phyloP scores from a whole-genome alignment of 1,140 invertebrate species.

The Papilio aristodemus region DNA sequence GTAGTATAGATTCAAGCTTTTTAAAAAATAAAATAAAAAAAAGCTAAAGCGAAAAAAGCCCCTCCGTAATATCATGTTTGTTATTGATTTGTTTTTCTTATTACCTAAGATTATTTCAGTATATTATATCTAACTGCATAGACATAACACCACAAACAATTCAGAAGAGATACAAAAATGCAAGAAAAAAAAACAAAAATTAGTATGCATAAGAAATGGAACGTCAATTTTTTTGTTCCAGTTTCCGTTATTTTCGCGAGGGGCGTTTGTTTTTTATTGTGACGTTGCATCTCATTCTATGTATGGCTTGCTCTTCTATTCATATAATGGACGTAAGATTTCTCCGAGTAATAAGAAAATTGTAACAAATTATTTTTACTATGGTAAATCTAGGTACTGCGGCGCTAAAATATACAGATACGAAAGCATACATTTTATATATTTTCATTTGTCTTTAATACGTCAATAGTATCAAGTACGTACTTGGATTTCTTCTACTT shows the following conservation, averaged over 20 bases:
- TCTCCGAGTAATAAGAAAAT: background rate
- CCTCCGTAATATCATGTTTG: too few species aligned
- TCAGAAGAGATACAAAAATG: background rate
- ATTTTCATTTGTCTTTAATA: too few species aligned
- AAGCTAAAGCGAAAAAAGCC: too few species aligned
- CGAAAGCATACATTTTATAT: too few species aligned
- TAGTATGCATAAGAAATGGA: conserved; percentile 27
- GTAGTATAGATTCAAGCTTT: background rate
- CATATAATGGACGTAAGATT: conserved; percentile 11
- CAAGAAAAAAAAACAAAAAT: background rate
- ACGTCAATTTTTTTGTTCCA: conserved; percentile 33
- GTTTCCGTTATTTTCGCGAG: conserved; percentile 31
- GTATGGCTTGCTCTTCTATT: conserved; percentile 8
- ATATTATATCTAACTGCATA: background rate
- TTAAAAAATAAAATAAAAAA: too few species aligned
- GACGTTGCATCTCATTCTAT: conserved; percentile 21
- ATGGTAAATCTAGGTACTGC: too few species aligned
- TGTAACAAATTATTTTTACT: too few species aligned
- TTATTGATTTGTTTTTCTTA: too few species aligned
- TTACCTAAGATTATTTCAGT: too few species aligned
- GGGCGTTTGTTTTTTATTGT: conserved; percentile 31
- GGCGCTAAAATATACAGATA: too few species aligned
- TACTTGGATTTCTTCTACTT: too few species aligned
- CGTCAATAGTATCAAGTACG: too few species aligned
- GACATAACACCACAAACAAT: background rate